Base-by-base conservation (phyloP, 1,140 invertebrate genomes). In the Lepeophtheirus salmonis region DNA sequence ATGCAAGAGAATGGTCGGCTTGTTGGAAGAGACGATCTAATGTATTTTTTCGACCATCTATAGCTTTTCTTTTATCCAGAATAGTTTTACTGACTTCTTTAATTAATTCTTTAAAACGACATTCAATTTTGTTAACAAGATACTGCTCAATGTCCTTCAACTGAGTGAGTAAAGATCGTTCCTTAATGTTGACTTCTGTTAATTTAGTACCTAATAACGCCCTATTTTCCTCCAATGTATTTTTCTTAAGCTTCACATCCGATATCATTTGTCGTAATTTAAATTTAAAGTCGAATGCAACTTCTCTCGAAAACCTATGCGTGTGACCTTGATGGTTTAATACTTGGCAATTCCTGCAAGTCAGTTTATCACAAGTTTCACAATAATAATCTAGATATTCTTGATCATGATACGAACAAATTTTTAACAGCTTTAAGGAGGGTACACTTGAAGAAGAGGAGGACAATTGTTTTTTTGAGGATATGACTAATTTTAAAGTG, bases 171-270 rank as follows among this genome's bases (percentile, higher is more conserved):
- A 57, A 18, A 2, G 55, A 57, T 41, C 25, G 20, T 41, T 57
- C 26, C 55, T 57, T 57, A 18, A 57, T 57, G 6, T 3, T 21
- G 16, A 57, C 23, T 48, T 57, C 55, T 23, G 16, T 26, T 16
- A 57, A 41, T 23, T 57, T 57, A 12, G 55, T 30, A 13, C 26
- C 26, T 6, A 57, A 41, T 14, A 57, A 23, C 13, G 55, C 21
- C n/a, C 55, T 20, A 41, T 57, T 57, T 48, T 57, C 55, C n/a
- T 57, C 55, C 10, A 57, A n/a, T 1, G 26, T 41, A 20, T 57
- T 57, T 48, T 23, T 24, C 22, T 57, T 57, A 2, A 57, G 55
- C 26, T 25, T 25, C 3, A 57, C 17, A 20, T 57, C 55, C 1
- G 55, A 57, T 2, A 21, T 21, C 17, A 18, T 24, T 57, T 57